These are phyloP conservation scores for Phyllopteryx taeniolatus DNA, from an alignment of 2,113 vertebrate species.

Conservation along the genomic window DNA sequence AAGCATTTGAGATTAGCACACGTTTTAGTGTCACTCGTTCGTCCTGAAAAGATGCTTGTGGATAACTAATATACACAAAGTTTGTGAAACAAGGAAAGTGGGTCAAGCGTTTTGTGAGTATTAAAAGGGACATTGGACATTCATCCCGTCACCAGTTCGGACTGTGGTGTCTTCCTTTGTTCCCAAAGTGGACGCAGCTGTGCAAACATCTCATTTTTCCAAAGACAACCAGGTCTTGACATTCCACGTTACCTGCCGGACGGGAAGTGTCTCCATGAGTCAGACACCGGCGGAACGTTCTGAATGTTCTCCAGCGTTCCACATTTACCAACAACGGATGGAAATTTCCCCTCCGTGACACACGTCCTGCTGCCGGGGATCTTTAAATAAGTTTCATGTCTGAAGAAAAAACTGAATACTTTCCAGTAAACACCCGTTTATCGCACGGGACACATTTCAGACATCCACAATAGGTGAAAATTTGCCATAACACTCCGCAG, in stretches of 20 bases:
- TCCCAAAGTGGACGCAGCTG: constrained; percentile 56
- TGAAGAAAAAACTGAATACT: not conserved
- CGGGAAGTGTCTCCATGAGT: not conserved
- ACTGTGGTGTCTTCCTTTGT: constrained; percentile 26
- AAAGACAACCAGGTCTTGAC: constrained; percentile 6
- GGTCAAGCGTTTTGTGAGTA: no score
- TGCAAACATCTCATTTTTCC: constrained; percentile 49
- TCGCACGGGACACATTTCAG: no score
- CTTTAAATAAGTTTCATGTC: not conserved
- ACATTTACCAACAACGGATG: not conserved
- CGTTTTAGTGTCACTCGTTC: no score
- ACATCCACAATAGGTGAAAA: no score
- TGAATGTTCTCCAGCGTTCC: not conserved
- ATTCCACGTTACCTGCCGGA: not conserved
- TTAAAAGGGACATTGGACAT: no score
- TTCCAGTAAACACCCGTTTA: not conserved
- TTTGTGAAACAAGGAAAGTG: no score
- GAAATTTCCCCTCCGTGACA: not conserved
- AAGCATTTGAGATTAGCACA: no score
- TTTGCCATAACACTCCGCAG: no score
- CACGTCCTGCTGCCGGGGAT: not conserved
- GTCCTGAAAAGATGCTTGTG: no score
- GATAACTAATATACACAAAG: no score
- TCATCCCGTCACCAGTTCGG: not conserved
- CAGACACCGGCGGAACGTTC: not conserved